Conservation (phyloP, 2,888 invertebrate species). For the Panzeria rudis region DNA sequence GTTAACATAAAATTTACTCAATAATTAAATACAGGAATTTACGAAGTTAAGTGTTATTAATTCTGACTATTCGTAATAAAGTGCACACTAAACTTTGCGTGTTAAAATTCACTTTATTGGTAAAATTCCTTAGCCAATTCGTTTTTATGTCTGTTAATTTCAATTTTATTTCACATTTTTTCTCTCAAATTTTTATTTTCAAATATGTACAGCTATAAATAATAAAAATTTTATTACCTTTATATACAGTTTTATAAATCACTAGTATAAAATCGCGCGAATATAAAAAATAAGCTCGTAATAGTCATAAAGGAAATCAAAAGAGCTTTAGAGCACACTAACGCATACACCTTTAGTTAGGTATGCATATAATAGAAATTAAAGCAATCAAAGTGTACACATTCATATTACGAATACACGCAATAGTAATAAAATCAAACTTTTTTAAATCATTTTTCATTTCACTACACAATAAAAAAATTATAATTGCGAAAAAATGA, state of each 20-base stretch:
- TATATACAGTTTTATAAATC: conserved; percentile 50
- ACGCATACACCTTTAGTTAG: background rate
- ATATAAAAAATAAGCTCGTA: conserved; percentile 10
- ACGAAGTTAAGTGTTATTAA: conserved; percentile 34
- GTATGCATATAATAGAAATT: conserved; percentile 18
- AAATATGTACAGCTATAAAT: conserved; percentile 27
- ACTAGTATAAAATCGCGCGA: background rate
- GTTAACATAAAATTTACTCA: conserved; percentile 18
- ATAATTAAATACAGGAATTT: conserved; percentile 23
- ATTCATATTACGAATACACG: conserved; percentile 51
- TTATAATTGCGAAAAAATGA: conserved; percentile 2
- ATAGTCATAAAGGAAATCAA: background rate
- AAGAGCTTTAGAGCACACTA: background rate
- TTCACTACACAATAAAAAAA: background rate
- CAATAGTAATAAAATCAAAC: conserved; percentile 62
- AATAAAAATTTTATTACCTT: conserved; percentile 59
- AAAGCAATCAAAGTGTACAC: conserved; percentile 43
- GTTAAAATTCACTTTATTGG: conserved; percentile 15
- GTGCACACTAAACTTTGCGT: background rate
- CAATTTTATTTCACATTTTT: conserved; percentile 8
- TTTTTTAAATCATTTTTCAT: conserved; percentile 39
- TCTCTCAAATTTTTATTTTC: background rate
- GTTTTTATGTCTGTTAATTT: conserved; percentile 25
- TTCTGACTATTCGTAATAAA: background rate
- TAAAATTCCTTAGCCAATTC: background rate